Conservation (phyloP, 2,113 vertebrate genomes). For the Ailurus styani region DNA sequence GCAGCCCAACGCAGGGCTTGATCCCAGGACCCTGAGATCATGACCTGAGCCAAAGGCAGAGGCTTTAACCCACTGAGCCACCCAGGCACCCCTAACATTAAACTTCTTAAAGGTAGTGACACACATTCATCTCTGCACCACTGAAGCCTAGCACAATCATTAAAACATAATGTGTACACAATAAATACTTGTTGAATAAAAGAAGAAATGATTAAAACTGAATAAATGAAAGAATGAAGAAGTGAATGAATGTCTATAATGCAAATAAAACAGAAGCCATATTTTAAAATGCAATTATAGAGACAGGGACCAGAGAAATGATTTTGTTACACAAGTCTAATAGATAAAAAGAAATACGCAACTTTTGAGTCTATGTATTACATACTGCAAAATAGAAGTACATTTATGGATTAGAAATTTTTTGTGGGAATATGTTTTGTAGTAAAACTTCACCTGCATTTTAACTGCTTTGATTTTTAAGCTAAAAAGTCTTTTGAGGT, state of each 20-base stretch:
- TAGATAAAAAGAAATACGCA: neutral
- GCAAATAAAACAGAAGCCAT: neutral
- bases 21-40: no score
- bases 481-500: neutral
- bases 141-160: neutral
- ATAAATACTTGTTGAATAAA: neutral
- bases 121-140: neutral
- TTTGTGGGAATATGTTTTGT: neutral
- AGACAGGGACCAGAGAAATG: neutral
- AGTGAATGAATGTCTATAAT: neutral
- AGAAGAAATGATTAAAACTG: neutral
- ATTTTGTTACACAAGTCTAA: neutral
- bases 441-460: neutral
- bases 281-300: neutral
- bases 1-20: no score
- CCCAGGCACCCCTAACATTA: no score
- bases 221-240: neutral
- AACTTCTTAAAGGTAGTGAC: neutral
- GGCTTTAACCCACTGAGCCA: no score
- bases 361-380: neutral
- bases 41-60: no score
- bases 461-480: constrained; percentile 8
- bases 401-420: neutral
- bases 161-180: neutral
- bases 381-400: neutral